Conservation (phyloP, 2,888 invertebrate genomes). For the Acholoe squamosa region DNA sequence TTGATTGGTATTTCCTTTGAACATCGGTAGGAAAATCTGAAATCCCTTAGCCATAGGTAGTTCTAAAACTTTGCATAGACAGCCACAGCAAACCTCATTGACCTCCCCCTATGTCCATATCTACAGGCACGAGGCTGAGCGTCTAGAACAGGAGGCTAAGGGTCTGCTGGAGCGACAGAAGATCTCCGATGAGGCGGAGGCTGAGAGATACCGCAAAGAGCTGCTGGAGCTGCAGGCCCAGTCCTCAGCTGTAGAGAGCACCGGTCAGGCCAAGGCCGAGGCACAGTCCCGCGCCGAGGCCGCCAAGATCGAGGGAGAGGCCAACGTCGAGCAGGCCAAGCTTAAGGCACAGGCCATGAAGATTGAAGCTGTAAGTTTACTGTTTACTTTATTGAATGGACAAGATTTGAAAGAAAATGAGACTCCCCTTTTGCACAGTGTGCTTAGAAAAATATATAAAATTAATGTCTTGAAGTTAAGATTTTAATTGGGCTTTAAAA, state of each 20-base stretch:
- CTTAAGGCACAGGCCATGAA: slow-evolving; percentile 84
- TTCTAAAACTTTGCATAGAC: no score
- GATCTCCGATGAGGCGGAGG: slow-evolving; percentile 84
- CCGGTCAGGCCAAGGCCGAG: slow-evolving; percentile 85
- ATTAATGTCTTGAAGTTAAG: no score
- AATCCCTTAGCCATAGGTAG: no score
- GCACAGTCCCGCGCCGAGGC: slow-evolving; percentile 84
- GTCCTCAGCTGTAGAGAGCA: slow-evolving; percentile 84
- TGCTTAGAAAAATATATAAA: no score
- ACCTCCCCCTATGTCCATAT: no score
- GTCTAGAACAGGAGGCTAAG: slow-evolving; percentile 84
- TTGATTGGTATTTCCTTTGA: no score
- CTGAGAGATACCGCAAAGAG: slow-evolving; percentile 83
- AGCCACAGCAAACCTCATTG: no score
- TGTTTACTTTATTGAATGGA: no score
- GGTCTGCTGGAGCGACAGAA: slow-evolving; percentile 84
- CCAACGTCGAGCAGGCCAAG: slow-evolving; percentile 84
- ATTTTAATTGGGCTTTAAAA: no score
- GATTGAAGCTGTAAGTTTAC: slow-evolving; percentile 83
- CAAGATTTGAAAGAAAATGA: no score
- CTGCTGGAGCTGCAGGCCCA: slow-evolving; percentile 84
- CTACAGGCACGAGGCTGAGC: slow-evolving; percentile 84
- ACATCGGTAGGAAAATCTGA: no score
- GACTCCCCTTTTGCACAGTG: no score
- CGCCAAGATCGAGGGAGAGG: slow-evolving; percentile 84